Percentiles rank a stretch among this genome's conserved stretches.
Conservation (phyloP, 2,113 vertebrate genomes). For the Apeltes quadracus region DNA sequence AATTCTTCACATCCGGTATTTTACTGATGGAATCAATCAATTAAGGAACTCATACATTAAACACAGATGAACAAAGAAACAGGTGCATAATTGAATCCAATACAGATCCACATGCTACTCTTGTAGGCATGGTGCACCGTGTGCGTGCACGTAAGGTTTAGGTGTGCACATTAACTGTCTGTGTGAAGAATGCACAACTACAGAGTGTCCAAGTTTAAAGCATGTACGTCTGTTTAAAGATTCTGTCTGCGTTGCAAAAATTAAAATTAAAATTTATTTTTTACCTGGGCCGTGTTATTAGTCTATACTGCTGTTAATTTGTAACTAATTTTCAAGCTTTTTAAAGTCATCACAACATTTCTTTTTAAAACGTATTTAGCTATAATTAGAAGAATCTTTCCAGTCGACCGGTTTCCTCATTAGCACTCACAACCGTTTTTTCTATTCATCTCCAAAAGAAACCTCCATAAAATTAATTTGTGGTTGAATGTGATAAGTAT, state of each 20-base stretch:
- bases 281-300: background rate
- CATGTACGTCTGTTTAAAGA: background rate
- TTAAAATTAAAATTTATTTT: too few species aligned
- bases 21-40: background rate
- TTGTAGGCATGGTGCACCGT: too few species aligned
- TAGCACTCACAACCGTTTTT: conserved; percentile 53
- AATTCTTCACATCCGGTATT: background rate
- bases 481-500: conserved; percentile 50
- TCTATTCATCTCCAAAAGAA: conserved; percentile 66
- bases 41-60: background rate
- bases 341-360: conserved; percentile 6
- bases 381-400: conserved; percentile 46
- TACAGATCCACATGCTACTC: background rate
- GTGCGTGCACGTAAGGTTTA: too few species aligned
- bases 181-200: too few species aligned
- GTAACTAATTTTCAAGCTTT: conserved; percentile 4
- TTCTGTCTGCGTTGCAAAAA: background rate
- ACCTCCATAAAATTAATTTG: conserved; percentile 76
- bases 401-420: conserved; percentile 62
- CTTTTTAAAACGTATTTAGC: background rate
- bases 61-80: background rate
- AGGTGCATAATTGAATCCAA: background rate
- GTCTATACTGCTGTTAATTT: background rate
- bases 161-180: too few species aligned
- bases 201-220: too few species aligned